phyloP scores from a whole-genome alignment of 2,113 vertebrate genomes.

The Leucoraja erinaceus region DNA sequence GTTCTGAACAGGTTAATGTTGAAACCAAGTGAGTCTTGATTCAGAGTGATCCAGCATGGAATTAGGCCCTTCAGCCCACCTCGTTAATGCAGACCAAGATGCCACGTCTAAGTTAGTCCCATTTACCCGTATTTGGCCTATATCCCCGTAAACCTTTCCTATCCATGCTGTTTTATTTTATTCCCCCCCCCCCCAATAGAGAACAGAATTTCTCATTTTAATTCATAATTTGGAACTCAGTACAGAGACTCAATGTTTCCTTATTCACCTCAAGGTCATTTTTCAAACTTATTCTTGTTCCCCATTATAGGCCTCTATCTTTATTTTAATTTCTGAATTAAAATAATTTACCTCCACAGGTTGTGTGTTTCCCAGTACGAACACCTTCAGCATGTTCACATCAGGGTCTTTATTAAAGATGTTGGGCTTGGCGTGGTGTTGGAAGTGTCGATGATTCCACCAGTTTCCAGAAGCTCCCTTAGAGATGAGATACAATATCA shows the following conservation, averaged over 20 bases:
- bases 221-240: not conserved
- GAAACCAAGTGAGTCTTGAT: too few relatives aligned
- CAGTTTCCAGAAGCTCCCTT: conserved; percentile 89
- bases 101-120: too few relatives aligned
- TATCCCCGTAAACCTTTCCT: too few relatives aligned
- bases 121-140: too few relatives aligned
- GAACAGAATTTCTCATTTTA: not conserved
- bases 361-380: conserved; percentile 76
- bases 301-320: not conserved
- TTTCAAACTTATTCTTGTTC: not conserved
- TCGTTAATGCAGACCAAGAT: too few relatives aligned
- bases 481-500: not conserved
- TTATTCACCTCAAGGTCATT: not conserved
- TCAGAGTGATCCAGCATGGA: too few relatives aligned
- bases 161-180: too few relatives aligned
- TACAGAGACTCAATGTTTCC: not conserved
- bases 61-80: too few relatives aligned
- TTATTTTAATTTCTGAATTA: not conserved
- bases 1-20: too few relatives aligned
- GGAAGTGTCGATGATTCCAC: conserved; percentile 97
- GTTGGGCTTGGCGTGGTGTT: conserved; percentile 92
- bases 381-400: conserved; percentile 78
- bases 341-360: conserved; percentile 70
- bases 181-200: too few relatives aligned
- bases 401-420: conserved; percentile 85